phyloP scores from a whole-genome alignment of 2,113 vertebrate species.

The Percina caprodes region DNA sequence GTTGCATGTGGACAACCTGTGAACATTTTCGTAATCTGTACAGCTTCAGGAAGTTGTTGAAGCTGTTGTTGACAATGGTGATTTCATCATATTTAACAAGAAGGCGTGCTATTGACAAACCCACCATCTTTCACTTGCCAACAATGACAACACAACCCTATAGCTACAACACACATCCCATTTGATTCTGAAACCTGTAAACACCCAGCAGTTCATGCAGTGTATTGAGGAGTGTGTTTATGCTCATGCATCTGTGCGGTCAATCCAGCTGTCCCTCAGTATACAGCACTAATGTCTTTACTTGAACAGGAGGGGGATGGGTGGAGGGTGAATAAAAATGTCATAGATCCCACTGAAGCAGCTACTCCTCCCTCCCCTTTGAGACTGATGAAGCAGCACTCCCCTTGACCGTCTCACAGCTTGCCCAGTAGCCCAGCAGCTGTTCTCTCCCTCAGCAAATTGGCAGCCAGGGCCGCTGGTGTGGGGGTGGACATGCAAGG shows the following conservation, averaged over 20 bases:
- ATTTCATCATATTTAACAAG: constrained; percentile 37
- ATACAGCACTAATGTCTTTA: constrained; percentile 47
- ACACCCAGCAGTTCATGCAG: constrained; percentile 18
- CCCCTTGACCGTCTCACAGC: constrained; percentile 72
- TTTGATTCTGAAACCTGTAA: constrained; percentile 12
- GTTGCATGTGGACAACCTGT: background rate
- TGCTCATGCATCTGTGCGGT: constrained; percentile 31
- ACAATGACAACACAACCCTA: constrained; percentile 23
- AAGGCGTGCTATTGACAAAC: constrained; percentile 36
- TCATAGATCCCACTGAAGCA: constrained; percentile 58
- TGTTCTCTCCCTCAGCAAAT: constrained; percentile 66
- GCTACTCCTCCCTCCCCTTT: constrained; percentile 25
- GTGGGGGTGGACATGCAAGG: constrained; percentile 62
- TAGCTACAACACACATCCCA: background rate
- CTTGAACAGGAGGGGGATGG: constrained; percentile 14
- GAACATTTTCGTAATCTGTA: background rate
- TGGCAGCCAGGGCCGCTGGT: constrained; percentile 59
- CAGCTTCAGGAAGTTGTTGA: constrained; percentile 1
- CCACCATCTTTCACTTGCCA: constrained; percentile 5
- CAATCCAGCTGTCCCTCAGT: constrained; percentile 67
- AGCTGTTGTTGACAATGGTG: background rate
- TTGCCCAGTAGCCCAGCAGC: constrained; percentile 75
- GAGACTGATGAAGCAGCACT: constrained; percentile 67
- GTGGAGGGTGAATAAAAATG: constrained; percentile 62
- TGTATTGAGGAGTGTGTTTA: constrained; percentile 1